Conservation (phyloP, 2,888 invertebrate species). For the Drosophila kanekoi region DNA sequence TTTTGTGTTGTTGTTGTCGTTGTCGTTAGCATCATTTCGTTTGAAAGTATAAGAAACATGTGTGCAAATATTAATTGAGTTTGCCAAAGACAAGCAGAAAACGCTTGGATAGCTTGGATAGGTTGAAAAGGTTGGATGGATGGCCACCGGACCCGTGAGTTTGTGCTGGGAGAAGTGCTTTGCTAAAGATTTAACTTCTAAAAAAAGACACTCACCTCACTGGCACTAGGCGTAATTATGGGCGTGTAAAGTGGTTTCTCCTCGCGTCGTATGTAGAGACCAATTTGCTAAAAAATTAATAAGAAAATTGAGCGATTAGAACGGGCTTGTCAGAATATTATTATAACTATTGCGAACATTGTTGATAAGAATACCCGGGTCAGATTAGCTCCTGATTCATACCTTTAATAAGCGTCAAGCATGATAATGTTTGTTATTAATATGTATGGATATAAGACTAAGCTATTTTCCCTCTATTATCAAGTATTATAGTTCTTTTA, state of each 20-base stretch:
- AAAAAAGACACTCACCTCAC: conserved; percentile 74
- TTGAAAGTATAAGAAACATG: conserved; percentile 80
- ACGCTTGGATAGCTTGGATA: conserved; percentile 17
- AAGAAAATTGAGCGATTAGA: neutral
- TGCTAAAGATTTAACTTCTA: conserved; percentile 19
- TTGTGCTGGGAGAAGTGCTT: conserved; percentile 27
- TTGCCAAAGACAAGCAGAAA: conserved; percentile 60
- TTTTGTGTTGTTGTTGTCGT: conserved; percentile 43
- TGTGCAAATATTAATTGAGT: conserved; percentile 78
- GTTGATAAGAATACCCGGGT: too few relatives aligned
- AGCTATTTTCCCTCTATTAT: too few relatives aligned
- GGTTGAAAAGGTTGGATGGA: conserved; percentile 7
- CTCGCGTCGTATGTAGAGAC: conserved; percentile 80
- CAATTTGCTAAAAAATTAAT: conserved; percentile 80
- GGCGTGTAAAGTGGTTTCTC: conserved; percentile 80
- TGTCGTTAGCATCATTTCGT: conserved; percentile 66
- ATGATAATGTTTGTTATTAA: too few relatives aligned
- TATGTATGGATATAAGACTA: too few relatives aligned
- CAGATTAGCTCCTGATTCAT: too few relatives aligned
- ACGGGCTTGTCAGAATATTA: too few relatives aligned
- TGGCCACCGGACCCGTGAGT: conserved; percentile 20
- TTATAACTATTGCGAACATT: too few relatives aligned
- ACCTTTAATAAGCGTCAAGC: too few relatives aligned
- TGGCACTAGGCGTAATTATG: conserved; percentile 70
- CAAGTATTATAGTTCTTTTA: too few relatives aligned